Percentiles rank a stretch among this genome's conserved stretches.
These are phyloP conservation scores for Hoplostethus mediterraneus DNA, from an alignment of 2,797 vertebrate genomes.

Conservation along the genomic window DNA sequence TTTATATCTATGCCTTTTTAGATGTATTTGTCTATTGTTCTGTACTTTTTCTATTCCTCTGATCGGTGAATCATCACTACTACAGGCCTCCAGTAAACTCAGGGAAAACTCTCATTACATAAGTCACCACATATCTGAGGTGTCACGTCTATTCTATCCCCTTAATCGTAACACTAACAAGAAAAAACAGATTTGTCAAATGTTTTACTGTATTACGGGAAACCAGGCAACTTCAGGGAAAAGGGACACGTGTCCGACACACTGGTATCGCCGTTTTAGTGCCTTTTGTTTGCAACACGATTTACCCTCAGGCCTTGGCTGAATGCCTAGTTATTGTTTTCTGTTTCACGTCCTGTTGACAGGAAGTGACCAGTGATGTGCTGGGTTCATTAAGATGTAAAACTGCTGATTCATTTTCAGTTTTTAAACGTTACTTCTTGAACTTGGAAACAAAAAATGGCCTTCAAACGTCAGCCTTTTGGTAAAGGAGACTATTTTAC, in stretches of 20 bases:
- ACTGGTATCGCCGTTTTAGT: neutral
- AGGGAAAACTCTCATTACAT: neutral
- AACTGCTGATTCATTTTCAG: neutral
- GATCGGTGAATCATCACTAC: neutral
- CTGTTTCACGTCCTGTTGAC: constrained; percentile 43
- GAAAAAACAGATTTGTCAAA: neutral
- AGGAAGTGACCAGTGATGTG: constrained; percentile 2
- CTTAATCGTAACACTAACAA: neutral
- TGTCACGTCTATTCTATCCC: no score
- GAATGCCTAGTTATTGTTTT: constrained; percentile 29
- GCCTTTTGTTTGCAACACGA: neutral
- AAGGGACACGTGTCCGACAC: neutral
- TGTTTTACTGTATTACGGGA: neutral
- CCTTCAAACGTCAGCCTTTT: neutral
- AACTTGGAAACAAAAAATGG: neutral
- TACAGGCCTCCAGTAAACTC: constrained; percentile 12
- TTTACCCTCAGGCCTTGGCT: constrained; percentile 15
- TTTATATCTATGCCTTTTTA: constrained; percentile 6
- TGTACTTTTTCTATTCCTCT: neutral
- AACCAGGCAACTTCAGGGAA: constrained; percentile 1
- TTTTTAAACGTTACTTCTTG: neutral
- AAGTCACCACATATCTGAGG: no score
- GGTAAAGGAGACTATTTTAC: neutral
- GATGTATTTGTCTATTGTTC: constrained; percentile 10
- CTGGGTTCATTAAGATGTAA: neutral